These are phyloP conservation scores for Trinectes maculatus DNA, from an alignment of 2,113 vertebrate genomes.

Conservation along the genomic window DNA sequence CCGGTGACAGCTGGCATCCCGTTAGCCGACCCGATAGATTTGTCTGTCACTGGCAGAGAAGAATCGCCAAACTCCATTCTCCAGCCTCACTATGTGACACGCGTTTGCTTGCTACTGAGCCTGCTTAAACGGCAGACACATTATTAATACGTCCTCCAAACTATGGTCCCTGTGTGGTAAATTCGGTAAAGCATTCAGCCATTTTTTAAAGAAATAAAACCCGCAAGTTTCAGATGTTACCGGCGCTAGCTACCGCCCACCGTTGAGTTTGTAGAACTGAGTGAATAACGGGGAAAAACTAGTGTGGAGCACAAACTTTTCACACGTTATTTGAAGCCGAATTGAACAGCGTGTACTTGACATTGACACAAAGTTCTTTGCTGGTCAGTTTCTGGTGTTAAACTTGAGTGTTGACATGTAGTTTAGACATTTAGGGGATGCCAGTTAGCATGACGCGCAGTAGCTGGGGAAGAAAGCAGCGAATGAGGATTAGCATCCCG, in stretches of 20 bases:
- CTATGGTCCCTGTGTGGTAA: background rate
- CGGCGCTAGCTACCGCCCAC: constrained; percentile 42
- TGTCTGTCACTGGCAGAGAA: too few species aligned
- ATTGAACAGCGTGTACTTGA: background rate
- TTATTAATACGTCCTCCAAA: rapidly evolving
- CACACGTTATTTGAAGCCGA: background rate
- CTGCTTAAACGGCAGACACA: rapidly evolving
- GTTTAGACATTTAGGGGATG: too few species aligned
- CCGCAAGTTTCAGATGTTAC: rapidly evolving
- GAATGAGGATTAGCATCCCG: constrained; percentile 9
- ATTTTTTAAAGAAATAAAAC: background rate
- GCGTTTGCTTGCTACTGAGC: rapidly evolving
- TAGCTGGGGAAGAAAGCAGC: background rate
- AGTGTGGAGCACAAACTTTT: too few species aligned
- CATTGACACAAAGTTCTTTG: rapidly evolving
- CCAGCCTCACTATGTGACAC: background rate
- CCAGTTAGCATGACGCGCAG: constrained; percentile 20
- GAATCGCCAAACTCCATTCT: constrained; percentile 1
- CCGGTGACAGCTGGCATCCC: constrained; percentile 39
- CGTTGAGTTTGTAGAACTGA: background rate
- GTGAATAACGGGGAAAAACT: constrained; percentile 1
- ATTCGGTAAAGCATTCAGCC: background rate
- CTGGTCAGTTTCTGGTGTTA: background rate
- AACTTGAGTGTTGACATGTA: too few species aligned
- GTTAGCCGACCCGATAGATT: background rate